Conservation (phyloP, 2,888 invertebrate species). For the Adelphocoris suturalis region DNA sequence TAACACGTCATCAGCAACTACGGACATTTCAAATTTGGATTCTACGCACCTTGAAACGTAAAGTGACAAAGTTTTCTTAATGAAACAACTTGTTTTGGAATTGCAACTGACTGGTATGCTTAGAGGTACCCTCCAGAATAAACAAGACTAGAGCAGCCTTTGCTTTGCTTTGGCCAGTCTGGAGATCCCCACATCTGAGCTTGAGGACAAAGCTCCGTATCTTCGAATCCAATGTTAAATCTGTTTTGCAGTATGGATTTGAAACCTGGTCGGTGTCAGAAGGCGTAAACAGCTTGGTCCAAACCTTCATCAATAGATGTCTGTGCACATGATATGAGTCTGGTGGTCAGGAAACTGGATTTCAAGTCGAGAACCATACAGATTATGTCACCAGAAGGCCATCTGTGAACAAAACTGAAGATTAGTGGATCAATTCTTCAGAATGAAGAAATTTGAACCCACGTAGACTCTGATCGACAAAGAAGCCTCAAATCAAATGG, state of each 20-base stretch:
- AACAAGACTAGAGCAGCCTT: background rate
- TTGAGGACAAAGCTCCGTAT: background rate
- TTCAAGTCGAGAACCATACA: background rate
- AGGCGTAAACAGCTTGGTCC: background rate
- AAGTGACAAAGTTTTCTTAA: too few species aligned
- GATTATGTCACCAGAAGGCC: background rate
- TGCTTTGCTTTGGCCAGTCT: background rate
- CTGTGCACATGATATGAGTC: background rate
- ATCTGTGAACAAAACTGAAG: background rate
- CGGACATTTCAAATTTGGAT: too few species aligned
- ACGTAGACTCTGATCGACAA: background rate
- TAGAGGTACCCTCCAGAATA: background rate
- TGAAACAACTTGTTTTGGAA: too few species aligned
- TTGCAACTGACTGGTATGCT: too few species aligned
- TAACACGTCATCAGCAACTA: too few species aligned
- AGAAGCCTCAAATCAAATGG: too few species aligned
- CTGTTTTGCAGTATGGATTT: background rate
- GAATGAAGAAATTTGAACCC: background rate
- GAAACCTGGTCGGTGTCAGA: background rate
- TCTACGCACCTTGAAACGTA: too few species aligned
- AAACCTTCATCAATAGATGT: background rate
- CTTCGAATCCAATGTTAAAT: conserved; percentile 1
- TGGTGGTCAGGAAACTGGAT: background rate
- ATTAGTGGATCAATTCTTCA: background rate
- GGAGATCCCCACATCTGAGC: background rate